These are phyloP conservation scores for Pseudococcus viburni DNA, from an alignment of 2,888 invertebrate genomes.

Conservation along the genomic window DNA sequence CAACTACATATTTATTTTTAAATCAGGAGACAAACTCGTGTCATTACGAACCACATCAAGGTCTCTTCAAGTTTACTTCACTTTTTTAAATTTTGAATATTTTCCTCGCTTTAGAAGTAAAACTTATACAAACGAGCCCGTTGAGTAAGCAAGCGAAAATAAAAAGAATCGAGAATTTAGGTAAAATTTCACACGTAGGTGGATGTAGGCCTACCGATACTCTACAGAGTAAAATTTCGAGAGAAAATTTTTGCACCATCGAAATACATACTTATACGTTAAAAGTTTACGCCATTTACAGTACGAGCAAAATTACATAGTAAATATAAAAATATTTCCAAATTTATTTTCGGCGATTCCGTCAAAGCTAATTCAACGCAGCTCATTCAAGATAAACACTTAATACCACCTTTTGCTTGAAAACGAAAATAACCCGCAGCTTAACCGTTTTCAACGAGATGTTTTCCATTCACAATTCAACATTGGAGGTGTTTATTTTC, in stretches of 20 bases:
- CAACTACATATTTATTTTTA: neutral
- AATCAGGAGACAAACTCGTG: neutral
- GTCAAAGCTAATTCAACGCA: conserved; percentile 5
- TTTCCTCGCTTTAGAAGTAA: neutral
- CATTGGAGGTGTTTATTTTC: neutral
- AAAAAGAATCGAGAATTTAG: neutral
- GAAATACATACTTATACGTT: neutral
- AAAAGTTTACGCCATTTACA: neutral
- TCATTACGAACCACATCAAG: neutral
- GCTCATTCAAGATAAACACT: conserved; percentile 40
- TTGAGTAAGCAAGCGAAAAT: neutral
- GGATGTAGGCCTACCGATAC: no score
- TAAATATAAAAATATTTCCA: neutral
- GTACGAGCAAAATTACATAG: neutral
- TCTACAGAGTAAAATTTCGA: neutral
- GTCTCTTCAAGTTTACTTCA: neutral
- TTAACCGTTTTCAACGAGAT: conserved; percentile 37
- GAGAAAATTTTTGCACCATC: neutral
- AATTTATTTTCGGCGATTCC: conserved; percentile 7
- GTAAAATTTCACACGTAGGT: neutral
- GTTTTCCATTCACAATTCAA: conserved; percentile 28
- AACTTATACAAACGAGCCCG: neutral
- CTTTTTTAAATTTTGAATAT: neutral
- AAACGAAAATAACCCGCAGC: conserved; percentile 34
- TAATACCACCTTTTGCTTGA: conserved; percentile 9